These are phyloP conservation scores for Rattus norvegicus DNA, from an alignment of 2,113 vertebrate species.

Conservation along the genomic window DNA sequence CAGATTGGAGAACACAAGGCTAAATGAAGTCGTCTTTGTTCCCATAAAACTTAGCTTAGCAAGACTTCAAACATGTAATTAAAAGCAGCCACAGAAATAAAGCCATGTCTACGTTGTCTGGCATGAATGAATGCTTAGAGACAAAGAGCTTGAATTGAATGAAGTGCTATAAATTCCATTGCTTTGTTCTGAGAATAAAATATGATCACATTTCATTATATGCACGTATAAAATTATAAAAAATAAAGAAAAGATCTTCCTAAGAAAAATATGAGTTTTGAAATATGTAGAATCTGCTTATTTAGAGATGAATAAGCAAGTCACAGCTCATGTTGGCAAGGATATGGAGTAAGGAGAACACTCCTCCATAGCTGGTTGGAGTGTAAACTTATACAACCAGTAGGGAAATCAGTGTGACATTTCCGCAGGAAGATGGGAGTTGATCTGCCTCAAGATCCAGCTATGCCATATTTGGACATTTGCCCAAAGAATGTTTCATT, in stretches of 20 bases:
- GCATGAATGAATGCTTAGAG: background rate
- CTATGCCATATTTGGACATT: background rate
- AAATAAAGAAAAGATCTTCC: background rate
- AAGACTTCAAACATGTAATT: background rate
- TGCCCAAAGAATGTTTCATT: background rate
- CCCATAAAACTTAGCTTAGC: background rate
- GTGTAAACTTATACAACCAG: background rate
- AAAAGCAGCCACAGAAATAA: background rate
- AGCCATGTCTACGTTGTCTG: background rate
- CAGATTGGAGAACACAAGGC: background rate
- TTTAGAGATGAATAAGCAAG: background rate
- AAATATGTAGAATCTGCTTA: background rate
- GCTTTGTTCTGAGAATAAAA: conserved; percentile 5
- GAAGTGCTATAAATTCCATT: background rate
- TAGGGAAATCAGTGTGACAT: background rate
- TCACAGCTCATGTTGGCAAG: background rate
- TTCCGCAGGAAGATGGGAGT: background rate
- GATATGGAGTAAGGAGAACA: background rate
- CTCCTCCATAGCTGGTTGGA: background rate
- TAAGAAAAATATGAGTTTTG: background rate
- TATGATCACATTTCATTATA: background rate
- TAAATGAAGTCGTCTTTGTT: background rate
- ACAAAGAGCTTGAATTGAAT: background rate
- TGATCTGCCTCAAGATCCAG: background rate
- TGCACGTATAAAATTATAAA: background rate